A percentile compares a stretch with the other conserved stretches of the same genome.
phyloP scores from a whole-genome alignment of 2,888 invertebrate species.

The Bembecia ichneumoniformis region DNA sequence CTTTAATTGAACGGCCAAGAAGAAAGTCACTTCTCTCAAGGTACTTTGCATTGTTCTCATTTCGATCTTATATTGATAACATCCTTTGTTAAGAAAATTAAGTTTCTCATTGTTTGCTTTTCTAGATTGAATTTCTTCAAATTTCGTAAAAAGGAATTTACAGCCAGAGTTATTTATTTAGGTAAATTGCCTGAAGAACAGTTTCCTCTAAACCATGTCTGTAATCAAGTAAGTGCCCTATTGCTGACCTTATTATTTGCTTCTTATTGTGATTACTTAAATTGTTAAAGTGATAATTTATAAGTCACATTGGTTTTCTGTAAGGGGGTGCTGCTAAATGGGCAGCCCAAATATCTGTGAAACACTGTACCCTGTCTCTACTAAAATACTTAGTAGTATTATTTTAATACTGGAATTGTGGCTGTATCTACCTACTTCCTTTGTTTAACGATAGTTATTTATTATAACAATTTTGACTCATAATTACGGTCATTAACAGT shows the following conservation, averaged over 20 bases:
- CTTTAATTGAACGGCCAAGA: constrained; percentile 48
- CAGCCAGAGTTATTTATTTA: constrained; percentile 82
- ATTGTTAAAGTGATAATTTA: too few relatives aligned
- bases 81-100: constrained; percentile 3
- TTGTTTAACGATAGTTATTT: too few relatives aligned
- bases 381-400: too few relatives aligned
- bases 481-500: background rate
- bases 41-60: constrained; percentile 30
- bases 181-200: constrained; percentile 85
- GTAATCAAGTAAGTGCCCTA: constrained; percentile 81
- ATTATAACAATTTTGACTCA: background rate
- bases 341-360: too few relatives aligned
- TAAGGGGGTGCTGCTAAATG: too few relatives aligned
- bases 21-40: constrained; percentile 63
- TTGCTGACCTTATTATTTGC: background rate
- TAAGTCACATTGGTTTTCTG: too few relatives aligned
- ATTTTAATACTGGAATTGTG: too few relatives aligned
- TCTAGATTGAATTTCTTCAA: constrained; percentile 83
- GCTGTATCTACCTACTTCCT: too few relatives aligned
- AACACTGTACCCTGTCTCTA: too few relatives aligned
- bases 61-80: constrained; percentile 14
- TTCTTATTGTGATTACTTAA: too few relatives aligned
- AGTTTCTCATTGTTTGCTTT: constrained; percentile 14
- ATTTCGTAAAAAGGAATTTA: constrained; percentile 82
- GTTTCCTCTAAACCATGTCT: constrained; percentile 94